phyloP scores from a whole-genome alignment of 1,140 invertebrate species.

The Nomia melanderi region DNA sequence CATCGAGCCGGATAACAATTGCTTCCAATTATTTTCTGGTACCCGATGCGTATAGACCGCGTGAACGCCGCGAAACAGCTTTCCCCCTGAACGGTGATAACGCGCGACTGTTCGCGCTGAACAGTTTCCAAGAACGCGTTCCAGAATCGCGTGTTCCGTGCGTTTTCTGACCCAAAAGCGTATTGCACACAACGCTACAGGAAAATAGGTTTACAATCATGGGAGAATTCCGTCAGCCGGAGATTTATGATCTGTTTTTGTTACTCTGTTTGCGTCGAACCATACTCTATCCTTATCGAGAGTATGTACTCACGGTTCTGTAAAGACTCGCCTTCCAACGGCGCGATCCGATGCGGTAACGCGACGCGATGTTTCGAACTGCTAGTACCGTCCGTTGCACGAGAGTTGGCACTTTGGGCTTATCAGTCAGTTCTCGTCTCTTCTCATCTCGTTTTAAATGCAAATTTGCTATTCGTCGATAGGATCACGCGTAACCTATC shows the following conservation, averaged over 20 bases:
- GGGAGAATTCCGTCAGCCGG: neutral
- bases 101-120: neutral
- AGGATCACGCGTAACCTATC: too few species aligned
- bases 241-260: neutral
- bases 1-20: slow-evolving; percentile 14
- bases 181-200: neutral
- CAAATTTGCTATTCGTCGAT: too few species aligned
- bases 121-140: neutral
- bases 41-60: neutral
- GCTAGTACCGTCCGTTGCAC: too few species aligned
- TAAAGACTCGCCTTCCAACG: too few species aligned
- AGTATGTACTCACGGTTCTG: too few species aligned
- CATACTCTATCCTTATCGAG: too few species aligned
- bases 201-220: neutral
- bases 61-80: neutral
- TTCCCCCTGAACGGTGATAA: neutral
- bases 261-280: neutral
- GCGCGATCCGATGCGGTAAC: too few species aligned
- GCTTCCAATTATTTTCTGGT: slow-evolving; percentile 10
- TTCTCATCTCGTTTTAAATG: too few species aligned
- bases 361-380: too few species aligned
- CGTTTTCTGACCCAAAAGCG: neutral
- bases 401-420: too few species aligned
- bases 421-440: too few species aligned
- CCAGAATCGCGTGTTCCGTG: neutral